Evolutionary conservation across 2,888 invertebrate genomes (phyloP), one percentile per base, ranked within the genome.

Genomic region (Brachypalpus laphriformis): DNA sequence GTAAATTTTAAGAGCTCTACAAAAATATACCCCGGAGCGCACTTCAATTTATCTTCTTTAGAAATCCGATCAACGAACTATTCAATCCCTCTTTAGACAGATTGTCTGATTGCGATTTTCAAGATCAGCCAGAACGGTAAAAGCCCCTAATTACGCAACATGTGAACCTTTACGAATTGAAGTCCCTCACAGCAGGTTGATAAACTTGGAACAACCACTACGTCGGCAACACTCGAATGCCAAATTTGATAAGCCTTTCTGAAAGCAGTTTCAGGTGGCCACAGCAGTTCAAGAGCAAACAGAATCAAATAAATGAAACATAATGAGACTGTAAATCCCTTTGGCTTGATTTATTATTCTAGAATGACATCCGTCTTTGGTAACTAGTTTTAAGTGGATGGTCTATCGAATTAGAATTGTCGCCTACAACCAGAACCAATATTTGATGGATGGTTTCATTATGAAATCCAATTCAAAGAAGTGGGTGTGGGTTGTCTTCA

Each of bases 381-480:
- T 1, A 5, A 28, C 14, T 51, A 14, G 51, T 25, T 28, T 51
- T 45, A 49, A 49, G 47, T 34, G 63, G 63, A 45, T 61, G 40
- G 31, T 4, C 7, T 34, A 65, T 65, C 16, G 18, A 66, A 34
- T 7, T n/a, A 28, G 9, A 28, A 40, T n/a, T 68, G 54, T 68
- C 68, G 68, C 68, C 54, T 68, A 54, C 68, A 54, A 18, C 40
- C 40, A 28, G 16, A 34, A 51, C 51, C 22, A 18, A 54, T 42
- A n/a, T 42, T 40, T 54, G 68, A 68, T 56, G n/a, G 20, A 66
- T 66, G 8, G n/a, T 18, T 47, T 45, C 11, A 14, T 14, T 14
- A 22, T 5, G 14, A 20, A 34, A 6, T 47, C 11, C 7, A 49
- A 20, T 49, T 20, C 14, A 45, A 16, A 5, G 5, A 42, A 56